Percentiles rank a stretch among this genome's conserved stretches.
Conservation (phyloP, 1,140 invertebrate species). For the Leptinotarsa defecta region DNA sequence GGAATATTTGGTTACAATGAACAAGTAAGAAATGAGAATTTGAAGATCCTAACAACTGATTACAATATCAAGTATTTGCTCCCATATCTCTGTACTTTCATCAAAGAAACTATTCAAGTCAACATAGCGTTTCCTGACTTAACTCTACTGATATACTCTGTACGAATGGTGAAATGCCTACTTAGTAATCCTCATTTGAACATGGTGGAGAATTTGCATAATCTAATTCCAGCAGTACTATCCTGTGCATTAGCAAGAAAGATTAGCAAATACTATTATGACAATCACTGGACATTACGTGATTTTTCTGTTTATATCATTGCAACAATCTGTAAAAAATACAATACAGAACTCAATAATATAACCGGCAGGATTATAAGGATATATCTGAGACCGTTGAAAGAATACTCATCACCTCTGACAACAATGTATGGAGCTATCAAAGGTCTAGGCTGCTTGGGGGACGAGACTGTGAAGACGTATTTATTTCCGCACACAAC, state of each 20-base stretch:
- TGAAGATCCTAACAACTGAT: slow-evolving; percentile 36
- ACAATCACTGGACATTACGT: slow-evolving; percentile 47
- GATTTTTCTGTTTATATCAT: slow-evolving; percentile 43
- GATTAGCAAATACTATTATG: slow-evolving; percentile 44
- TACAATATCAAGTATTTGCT: slow-evolving; percentile 38
- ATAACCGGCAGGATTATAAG: slow-evolving; percentile 38
- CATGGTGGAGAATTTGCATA: slow-evolving; percentile 37
- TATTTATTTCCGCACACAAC: slow-evolving; percentile 35
- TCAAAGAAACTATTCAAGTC: slow-evolving; percentile 39
- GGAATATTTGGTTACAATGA: slow-evolving; percentile 45
- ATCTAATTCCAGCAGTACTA: slow-evolving; percentile 37
- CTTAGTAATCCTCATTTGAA: slow-evolving; percentile 37
- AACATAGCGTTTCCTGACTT: slow-evolving; percentile 43
- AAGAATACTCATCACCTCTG: slow-evolving; percentile 35
- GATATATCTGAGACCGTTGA: slow-evolving; percentile 38
- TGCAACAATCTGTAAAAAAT: slow-evolving; percentile 37
- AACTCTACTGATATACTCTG: slow-evolving; percentile 44
- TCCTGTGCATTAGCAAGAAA: slow-evolving; percentile 41
- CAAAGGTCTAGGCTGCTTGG: slow-evolving; percentile 43
- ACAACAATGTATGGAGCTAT: slow-evolving; percentile 43
- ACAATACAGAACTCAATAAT: slow-evolving; percentile 40
- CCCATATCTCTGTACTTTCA: slow-evolving; percentile 41
- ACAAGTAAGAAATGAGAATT: slow-evolving; percentile 39
- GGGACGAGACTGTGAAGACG: slow-evolving; percentile 37
- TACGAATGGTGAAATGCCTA: slow-evolving; percentile 42